These are phyloP conservation scores for Neolamprologus toae DNA, from an alignment of 2,113 vertebrate species.

Conservation along the genomic window DNA sequence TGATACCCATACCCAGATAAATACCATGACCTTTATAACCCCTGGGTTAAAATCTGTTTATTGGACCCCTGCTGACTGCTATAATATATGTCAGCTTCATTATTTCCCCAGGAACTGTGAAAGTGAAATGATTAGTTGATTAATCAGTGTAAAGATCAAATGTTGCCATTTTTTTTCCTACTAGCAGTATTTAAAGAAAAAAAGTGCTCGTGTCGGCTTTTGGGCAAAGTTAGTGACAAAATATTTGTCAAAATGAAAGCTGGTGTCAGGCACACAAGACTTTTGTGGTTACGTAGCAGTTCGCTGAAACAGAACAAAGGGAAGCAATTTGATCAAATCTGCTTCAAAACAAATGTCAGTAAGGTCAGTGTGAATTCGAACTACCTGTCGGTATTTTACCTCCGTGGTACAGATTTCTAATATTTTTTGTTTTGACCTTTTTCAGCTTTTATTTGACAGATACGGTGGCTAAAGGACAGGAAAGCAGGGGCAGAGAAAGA, in stretches of 20 bases:
- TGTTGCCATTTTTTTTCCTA: neutral
- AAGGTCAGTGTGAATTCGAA: neutral
- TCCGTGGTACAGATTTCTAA: neutral
- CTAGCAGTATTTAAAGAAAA: neutral
- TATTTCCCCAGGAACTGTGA: neutral
- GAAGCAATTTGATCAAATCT: neutral
- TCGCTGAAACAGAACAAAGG: fast-evolving
- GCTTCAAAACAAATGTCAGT: neutral
- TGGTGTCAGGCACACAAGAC: neutral
- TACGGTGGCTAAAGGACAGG: neutral
- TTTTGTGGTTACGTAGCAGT: neutral
- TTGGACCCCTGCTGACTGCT: neutral
- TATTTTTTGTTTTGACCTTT: neutral
- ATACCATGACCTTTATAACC: neutral
- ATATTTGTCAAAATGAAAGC: neutral
- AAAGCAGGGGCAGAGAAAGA: neutral
- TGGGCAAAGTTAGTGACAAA: neutral
- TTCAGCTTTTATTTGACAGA: neutral
- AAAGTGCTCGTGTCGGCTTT: fast-evolving
- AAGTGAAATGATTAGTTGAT: neutral
- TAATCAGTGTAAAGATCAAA: neutral
- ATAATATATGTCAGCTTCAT: neutral
- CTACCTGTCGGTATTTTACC: neutral
- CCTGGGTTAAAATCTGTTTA: neutral
- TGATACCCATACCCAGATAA: neutral